Conservation (phyloP, 1,140 invertebrate species). For the Heliconius himera region DNA sequence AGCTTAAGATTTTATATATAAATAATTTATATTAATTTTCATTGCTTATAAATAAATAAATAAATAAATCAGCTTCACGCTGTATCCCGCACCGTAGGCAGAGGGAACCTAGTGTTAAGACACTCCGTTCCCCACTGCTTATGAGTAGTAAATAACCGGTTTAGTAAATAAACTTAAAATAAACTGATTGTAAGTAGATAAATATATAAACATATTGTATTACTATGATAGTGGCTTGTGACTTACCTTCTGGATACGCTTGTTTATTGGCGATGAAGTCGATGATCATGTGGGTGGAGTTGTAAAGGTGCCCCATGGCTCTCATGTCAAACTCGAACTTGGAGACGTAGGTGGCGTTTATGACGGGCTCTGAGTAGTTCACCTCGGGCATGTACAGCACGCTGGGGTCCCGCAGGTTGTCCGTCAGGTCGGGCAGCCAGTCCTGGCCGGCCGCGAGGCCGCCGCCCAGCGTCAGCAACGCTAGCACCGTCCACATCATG, state of each 20-base stretch:
- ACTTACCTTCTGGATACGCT: slow-evolving; percentile 75
- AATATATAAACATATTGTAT: neutral
- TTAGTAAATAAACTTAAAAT: no score
- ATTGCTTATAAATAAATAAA: no score
- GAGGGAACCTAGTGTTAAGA: no score
- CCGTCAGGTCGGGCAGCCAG: slow-evolving; percentile 53
- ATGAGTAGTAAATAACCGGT: neutral
- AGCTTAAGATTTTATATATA: neutral
- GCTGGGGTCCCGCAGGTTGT: slow-evolving; percentile 59
- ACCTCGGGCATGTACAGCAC: slow-evolving; percentile 67
- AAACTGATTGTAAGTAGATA: no score
- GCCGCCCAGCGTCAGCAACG: slow-evolving; percentile 46
- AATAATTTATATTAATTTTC: neutral
- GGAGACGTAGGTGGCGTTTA: slow-evolving; percentile 82
- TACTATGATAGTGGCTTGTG: no score
- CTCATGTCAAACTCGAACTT: slow-evolving; percentile 83
- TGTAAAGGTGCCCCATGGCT: slow-evolving; percentile 87
- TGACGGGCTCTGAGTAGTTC: slow-evolving; percentile 68
- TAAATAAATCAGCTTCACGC: no score
- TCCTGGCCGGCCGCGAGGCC: slow-evolving; percentile 41
- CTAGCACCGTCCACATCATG: slow-evolving; percentile 47
- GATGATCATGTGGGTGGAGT: slow-evolving; percentile 84
- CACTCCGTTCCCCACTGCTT: no score
- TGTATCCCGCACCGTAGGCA: no score
- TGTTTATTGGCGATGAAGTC: slow-evolving; percentile 79